Base-by-base conservation (phyloP, 2,888 invertebrate species). In the Oligia latruncula region DNA sequence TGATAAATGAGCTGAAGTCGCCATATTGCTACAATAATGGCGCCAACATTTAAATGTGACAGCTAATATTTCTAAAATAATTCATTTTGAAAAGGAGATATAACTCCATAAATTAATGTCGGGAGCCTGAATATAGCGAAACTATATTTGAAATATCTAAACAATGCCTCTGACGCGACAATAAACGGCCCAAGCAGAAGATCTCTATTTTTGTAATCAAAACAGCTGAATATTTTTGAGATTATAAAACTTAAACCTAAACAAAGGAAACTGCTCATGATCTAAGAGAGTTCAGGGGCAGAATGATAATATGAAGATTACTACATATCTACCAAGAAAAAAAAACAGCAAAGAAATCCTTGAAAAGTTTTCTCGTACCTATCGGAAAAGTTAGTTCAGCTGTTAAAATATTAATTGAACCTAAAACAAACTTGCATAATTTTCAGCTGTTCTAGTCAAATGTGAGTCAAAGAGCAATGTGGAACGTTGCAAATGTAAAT, bases 371-470 rank as follows among this genome's bases (percentile, higher is more conserved):
- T 62, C 43, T 79, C 11, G 23, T n/a, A 75, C 29, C 29, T 29
- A 29, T 13, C 1, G 6, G 60, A 40, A 46, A 40, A 29, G 29
- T 40, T 60, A 40, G 55, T 77, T 77, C 79, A 77, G 65, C 66
- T 84, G 66, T 66, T 72, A 64, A 29, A 68, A 71, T 65, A 58
- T 55, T 65, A 71, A 62, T 52, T 67, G 20, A 62, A 75, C 67
- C 35, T 66, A 29, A 58, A 72, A 77, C 29, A 58, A 72, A 77
- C 29, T 62, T 52, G 75, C 77, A 74, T 82, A 76, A 79, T 86
- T 79, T 88, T 83, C 80, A 82, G 88, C 86, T 88, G 82, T 84
- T 89, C 89, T 89, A 89, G 89, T 89, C 89, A 89, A 85, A 73
- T 81, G 78, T 40, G 58, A 88, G 88, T 85, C 78, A 81, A 85